These are phyloP conservation scores for Ecliptopera silaceata DNA, from an alignment of 2,888 invertebrate genomes.

Conservation along the genomic window DNA sequence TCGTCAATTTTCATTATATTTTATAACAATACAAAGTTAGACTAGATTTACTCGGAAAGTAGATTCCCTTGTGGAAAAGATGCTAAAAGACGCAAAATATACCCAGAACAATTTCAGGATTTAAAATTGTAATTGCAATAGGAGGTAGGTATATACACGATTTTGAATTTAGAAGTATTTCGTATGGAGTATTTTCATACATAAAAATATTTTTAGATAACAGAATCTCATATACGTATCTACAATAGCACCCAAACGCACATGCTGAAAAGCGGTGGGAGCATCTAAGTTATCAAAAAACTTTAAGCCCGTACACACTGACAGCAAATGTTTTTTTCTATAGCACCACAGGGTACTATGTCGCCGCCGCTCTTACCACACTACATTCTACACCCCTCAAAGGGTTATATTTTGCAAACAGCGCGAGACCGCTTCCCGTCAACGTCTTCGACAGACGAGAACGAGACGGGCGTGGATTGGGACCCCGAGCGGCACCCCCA, in stretches of 20 bases:
- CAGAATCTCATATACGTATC: no score
- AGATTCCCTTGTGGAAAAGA: background rate
- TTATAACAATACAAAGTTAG: no score
- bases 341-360: constrained; percentile 20
- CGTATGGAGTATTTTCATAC: no score
- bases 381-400: constrained; percentile 23
- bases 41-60: background rate
- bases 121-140: no score
- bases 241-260: no score
- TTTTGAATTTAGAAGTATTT: no score
- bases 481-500: constrained; percentile 59
- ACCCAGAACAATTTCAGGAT: no score
- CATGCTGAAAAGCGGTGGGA: background rate
- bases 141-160: no score
- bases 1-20: background rate
- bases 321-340: constrained; percentile 13
- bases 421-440: constrained; percentile 87
- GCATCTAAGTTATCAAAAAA: background rate
- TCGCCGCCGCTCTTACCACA: constrained; percentile 17
- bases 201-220: no score
- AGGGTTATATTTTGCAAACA: constrained; percentile 46
- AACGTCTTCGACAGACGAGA: constrained; percentile 86
- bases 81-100: no score
- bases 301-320: no score
- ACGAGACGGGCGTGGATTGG: constrained; percentile 84